Conservation (phyloP, 2,113 vertebrate genomes). For the Varanus komodoensis region DNA sequence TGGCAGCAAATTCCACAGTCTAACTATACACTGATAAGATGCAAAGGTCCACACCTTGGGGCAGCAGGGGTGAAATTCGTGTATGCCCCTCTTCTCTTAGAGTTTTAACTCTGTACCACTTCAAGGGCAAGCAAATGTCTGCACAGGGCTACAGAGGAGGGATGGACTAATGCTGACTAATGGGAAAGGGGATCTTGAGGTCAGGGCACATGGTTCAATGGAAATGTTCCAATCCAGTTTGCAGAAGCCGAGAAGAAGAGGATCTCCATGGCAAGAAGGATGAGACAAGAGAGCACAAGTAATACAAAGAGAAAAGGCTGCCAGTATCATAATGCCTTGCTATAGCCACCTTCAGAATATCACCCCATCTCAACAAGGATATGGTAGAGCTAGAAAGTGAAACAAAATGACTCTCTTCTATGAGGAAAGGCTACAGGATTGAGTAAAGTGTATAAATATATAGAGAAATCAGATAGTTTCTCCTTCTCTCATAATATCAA, state of each 20-base stretch:
- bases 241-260: background rate
- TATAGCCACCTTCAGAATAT: background rate
- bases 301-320: background rate
- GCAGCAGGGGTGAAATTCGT: background rate
- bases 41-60: background rate
- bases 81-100: background rate
- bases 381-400: background rate
- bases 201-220: background rate
- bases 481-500: background rate
- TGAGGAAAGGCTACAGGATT: background rate
- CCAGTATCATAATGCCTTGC: background rate
- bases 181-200: background rate
- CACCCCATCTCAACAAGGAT: background rate
- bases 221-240: background rate
- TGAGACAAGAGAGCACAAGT: background rate
- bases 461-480: no score
- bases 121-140: no score
- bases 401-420: background rate
- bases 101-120: no score
- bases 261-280: background rate
- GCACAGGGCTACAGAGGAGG: background rate
- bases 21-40: background rate
- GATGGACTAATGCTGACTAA: background rate
- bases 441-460: background rate
- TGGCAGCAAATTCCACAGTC: no score